phyloP scores from a whole-genome alignment of 2,797 vertebrate genomes.

The Schizothorax lantsangensis region DNA sequence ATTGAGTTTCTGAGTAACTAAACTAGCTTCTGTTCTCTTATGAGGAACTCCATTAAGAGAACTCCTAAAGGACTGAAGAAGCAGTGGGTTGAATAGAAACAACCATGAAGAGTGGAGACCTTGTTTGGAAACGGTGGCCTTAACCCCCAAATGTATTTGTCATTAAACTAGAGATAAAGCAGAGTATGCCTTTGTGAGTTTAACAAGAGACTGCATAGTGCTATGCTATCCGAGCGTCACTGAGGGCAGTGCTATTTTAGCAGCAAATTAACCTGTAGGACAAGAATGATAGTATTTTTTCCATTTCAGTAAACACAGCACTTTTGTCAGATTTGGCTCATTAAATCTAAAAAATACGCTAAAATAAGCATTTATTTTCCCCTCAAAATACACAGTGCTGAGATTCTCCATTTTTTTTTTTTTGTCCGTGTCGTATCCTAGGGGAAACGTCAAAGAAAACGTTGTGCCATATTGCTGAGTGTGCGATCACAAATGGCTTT shows the following conservation, averaged over 20 bases:
- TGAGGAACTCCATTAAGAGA: conserved; percentile 10
- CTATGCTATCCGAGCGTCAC: not conserved
- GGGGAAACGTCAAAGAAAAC: conserved; percentile 32
- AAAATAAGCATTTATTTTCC: conserved; percentile 41
- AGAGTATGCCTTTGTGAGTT: conserved; percentile 21
- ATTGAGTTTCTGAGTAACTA: conserved; percentile 28
- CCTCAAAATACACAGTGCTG: conserved; percentile 18
- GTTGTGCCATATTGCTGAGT: conserved; percentile 28
- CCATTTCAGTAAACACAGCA: conserved; percentile 42
- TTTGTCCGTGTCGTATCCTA: not conserved
- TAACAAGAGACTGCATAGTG: conserved; percentile 13
- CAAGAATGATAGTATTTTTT: conserved; percentile 19
- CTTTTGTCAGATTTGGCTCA: conserved; percentile 41
- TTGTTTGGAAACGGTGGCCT: conserved; percentile 3
- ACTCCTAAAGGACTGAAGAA: conserved; percentile 17
- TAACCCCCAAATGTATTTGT: conserved; percentile 25
- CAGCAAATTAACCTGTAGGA: conserved; percentile 39
- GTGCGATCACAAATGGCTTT: conserved; percentile 27
- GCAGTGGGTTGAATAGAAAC: not conserved
- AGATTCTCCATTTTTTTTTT: conserved; percentile 20
- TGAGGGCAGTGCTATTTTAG: conserved; percentile 1
- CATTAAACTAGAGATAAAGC: conserved; percentile 24
- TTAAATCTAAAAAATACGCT: conserved; percentile 36
- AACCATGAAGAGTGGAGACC: not conserved
- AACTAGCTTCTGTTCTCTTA: conserved; percentile 17